A percentile compares a stretch with the other conserved stretches of the same genome.
phyloP scores from a whole-genome alignment of 2,888 invertebrate genomes.

The Cepaea hortensis region DNA sequence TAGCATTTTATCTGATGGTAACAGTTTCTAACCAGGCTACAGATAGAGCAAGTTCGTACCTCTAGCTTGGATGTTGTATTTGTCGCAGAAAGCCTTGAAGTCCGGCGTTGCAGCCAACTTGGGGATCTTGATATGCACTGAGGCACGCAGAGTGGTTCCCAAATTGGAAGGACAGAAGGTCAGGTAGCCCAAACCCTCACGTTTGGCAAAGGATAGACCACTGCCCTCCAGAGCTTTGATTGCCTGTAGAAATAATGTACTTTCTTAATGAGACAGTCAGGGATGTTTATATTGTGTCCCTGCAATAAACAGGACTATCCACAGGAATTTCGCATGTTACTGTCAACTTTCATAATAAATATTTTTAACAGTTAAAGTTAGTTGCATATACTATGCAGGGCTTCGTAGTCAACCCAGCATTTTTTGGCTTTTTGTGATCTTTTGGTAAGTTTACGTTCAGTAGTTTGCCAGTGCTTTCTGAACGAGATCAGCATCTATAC shows the following conservation, averaged over 20 bases:
- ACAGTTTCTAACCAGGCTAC: too few relatives aligned
- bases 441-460: too few relatives aligned
- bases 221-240: constrained; percentile 83
- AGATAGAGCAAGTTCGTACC: constrained; percentile 57
- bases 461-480: too few relatives aligned
- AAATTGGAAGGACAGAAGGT: constrained; percentile 89
- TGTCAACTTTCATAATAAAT: too few relatives aligned
- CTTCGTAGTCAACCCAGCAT: too few relatives aligned
- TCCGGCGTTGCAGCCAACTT: constrained; percentile 85
- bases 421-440: too few relatives aligned
- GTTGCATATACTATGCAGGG: too few relatives aligned
- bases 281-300: not conserved
- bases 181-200: constrained; percentile 87
- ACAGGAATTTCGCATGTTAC: not conserved
- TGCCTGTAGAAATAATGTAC: constrained; percentile 78
- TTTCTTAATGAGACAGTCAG: not conserved
- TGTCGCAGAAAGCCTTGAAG: constrained; percentile 86
- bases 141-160: constrained; percentile 94
- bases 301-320: not conserved
- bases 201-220: constrained; percentile 81
- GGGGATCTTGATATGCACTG: constrained; percentile 93
- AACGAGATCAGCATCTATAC: too few relatives aligned
- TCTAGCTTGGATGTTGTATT: constrained; percentile 85
- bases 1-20: too few relatives aligned
- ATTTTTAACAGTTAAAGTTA: too few relatives aligned